A percentile compares a stretch with the other conserved stretches of the same genome.
phyloP scores from a whole-genome alignment of 2,797 vertebrate species.

The Austrolebias charrua region DNA sequence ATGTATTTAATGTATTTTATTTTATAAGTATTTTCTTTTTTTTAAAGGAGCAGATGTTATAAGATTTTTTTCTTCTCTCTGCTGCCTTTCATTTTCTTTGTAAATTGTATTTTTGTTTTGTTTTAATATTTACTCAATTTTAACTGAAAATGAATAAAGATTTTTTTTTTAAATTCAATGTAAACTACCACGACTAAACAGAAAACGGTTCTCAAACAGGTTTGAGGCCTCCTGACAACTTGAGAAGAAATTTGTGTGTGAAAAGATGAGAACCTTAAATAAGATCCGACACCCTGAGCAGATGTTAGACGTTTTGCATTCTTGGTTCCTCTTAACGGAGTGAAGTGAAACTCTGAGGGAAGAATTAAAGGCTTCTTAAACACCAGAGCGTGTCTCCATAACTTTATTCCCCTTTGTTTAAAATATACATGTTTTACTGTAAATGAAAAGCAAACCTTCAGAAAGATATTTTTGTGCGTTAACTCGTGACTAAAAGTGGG shows the following conservation, averaged over 20 bases:
- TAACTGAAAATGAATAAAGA: no score
- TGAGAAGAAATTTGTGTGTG: slow-evolving; percentile 1
- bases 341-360: slow-evolving; percentile 6
- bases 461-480: no score
- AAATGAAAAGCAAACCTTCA: background rate
- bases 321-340: slow-evolving; percentile 8
- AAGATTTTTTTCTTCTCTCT: no score
- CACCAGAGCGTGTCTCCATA: background rate
- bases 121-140: no score
- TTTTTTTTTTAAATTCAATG: no score
- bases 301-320: slow-evolving; percentile 30
- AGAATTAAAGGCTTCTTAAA: background rate
- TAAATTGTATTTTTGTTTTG: no score
- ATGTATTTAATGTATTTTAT: no score
- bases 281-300: slow-evolving; percentile 3
- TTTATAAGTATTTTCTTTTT: no score
- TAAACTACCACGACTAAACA: background rate
- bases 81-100: no score
- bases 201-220: background rate
- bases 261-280: slow-evolving; percentile 12
- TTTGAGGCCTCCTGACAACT: background rate
- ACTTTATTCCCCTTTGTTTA: slow-evolving; percentile 34
- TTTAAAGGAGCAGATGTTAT: no score
- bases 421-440: background rate
- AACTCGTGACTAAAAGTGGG: no score